A percentile compares a stretch with the other conserved stretches of the same genome.
phyloP scores from a whole-genome alignment of 2,888 invertebrate species.

The Drosophila paranaensis region DNA sequence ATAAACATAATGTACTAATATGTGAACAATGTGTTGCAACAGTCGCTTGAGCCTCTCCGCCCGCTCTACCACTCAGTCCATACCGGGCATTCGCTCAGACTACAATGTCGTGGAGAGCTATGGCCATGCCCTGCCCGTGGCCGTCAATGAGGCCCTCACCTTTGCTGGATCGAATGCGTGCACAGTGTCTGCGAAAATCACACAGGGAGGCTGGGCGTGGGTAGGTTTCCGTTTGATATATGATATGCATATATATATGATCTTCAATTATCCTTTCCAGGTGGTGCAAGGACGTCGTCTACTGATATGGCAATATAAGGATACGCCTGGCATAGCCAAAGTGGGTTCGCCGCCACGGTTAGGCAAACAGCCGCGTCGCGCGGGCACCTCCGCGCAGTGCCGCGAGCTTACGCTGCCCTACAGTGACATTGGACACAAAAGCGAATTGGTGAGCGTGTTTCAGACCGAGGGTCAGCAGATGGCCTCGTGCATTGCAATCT shows the following conservation, averaged over 20 bases:
- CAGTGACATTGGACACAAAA: conserved; percentile 95
- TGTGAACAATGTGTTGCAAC: conserved; percentile 3
- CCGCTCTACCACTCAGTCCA: conserved; percentile 88
- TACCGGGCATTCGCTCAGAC: conserved; percentile 91
- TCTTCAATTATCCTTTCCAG: conserved; percentile 83
- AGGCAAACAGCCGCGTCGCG: conserved; percentile 74
- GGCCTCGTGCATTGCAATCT: conserved; percentile 95
- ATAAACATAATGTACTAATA: neutral
- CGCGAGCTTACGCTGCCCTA: conserved; percentile 95
- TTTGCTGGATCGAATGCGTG: conserved; percentile 88
- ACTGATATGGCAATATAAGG: conserved; percentile 93
- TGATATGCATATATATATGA: neutral
- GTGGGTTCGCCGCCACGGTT: conserved; percentile 61
- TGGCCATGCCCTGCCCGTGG: conserved; percentile 93
- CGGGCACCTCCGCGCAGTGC: conserved; percentile 87
- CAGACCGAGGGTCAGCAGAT: conserved; percentile 87
- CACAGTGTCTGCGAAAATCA: conserved; percentile 85
- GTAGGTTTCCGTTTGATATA: conserved; percentile 60
- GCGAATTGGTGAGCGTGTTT: conserved; percentile 92
- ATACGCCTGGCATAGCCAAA: conserved; percentile 62
- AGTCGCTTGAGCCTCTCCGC: conserved; percentile 87
- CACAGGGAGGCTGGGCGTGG: conserved; percentile 86
- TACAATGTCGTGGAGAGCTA: conserved; percentile 91
- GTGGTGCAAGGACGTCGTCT: conserved; percentile 93
- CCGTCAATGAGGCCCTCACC: conserved; percentile 94